Evolutionary conservation across 2,888 invertebrate species (phyloP), one percentile per base, ranked within the genome.

Genomic region (Agriotes lineatus): DNA sequence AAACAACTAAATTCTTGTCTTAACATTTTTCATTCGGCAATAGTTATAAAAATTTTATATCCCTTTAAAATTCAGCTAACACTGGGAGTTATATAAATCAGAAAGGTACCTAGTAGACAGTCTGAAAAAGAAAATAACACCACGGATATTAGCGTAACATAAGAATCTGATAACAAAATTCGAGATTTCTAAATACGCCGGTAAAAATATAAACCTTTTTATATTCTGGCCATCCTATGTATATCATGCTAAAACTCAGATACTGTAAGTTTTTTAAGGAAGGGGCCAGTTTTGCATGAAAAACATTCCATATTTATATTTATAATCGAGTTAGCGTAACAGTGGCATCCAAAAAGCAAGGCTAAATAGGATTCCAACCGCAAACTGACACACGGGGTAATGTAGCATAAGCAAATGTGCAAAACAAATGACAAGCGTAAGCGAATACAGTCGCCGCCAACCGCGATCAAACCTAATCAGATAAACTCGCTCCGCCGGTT

Each of bases 391-490:
- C 73, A 74, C 67, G 71, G 75, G 74, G 75, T 78, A 78, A 78
- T 78, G 78, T 78, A 76, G 75, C 78, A 77, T 78, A 75, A 78
- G 75, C 76, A 77, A 78, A 77, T 77, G 78, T 76, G 77, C 76
- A 77, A 78, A 78, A 78, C 76, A 78, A 78, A 78, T 77, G 78
- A 78, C 78, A 74, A 74, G 76, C 77, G 77, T 75, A 77, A 77
- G 78, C 77, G 76, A 73, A 76, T 72, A 76, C 74, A 75, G 76
- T 75, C 75, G 73, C 73, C 74, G 75, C 75, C 73, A 72, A 72
- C 77, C 75, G 72, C 77, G 75, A 77, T 78, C 77, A 74, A 74
- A 74, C 77, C 76, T 78, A 79, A 79, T 79, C 79, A 76, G 79
- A 79, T 79, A 77, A 77, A 44, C 74, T 73, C 74, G 76, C 74